These are phyloP conservation scores for Caenorhabditis parvicauda DNA, from an alignment of 2,888 invertebrate species.

Conservation along the genomic window DNA sequence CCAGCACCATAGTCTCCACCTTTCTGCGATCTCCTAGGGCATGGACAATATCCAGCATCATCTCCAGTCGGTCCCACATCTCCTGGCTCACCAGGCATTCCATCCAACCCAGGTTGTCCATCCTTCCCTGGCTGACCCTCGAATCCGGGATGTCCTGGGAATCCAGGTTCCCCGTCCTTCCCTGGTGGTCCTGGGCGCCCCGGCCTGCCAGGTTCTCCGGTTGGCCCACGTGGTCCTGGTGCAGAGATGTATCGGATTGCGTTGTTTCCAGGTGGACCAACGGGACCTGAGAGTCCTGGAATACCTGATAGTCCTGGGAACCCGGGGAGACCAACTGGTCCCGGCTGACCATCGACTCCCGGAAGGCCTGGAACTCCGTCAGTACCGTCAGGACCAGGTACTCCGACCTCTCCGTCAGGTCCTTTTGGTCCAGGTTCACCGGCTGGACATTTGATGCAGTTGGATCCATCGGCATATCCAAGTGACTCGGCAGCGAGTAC, in stretches of 20 bases:
- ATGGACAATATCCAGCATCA: conserved; percentile 21
- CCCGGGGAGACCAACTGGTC: conserved; percentile 30
- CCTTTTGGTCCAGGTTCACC: conserved; percentile 25
- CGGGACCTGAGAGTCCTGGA: conserved; percentile 18
- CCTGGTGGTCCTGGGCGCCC: conserved; percentile 28
- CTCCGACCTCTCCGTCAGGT: conserved; percentile 12
- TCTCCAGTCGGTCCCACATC: conserved; percentile 18
- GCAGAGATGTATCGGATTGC: too few relatives aligned
- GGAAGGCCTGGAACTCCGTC: conserved; percentile 32
- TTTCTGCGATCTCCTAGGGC: conserved; percentile 23
- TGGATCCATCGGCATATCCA: conserved; percentile 16
- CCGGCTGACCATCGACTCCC: conserved; percentile 26
- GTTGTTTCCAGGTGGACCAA: too few relatives aligned
- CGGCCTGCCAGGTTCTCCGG: conserved; percentile 9
- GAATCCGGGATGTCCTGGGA: conserved; percentile 29
- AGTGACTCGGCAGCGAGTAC: conserved; percentile 2
- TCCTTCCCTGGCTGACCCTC: conserved; percentile 25
- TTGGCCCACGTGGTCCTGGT: too few relatives aligned
- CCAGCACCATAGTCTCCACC: too few relatives aligned
- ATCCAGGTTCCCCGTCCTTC: conserved; percentile 25
- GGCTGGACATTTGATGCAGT: conserved; percentile 26
- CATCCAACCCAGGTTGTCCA: conserved; percentile 32
- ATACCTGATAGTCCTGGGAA: conserved; percentile 23
- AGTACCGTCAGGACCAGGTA: conserved; percentile 21
- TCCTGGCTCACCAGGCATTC: conserved; percentile 24